Evolutionary conservation across 2,888 invertebrate species (phyloP), one percentile per base, ranked within the genome.

Genomic region (Cyclophora albipunctata): DNA sequence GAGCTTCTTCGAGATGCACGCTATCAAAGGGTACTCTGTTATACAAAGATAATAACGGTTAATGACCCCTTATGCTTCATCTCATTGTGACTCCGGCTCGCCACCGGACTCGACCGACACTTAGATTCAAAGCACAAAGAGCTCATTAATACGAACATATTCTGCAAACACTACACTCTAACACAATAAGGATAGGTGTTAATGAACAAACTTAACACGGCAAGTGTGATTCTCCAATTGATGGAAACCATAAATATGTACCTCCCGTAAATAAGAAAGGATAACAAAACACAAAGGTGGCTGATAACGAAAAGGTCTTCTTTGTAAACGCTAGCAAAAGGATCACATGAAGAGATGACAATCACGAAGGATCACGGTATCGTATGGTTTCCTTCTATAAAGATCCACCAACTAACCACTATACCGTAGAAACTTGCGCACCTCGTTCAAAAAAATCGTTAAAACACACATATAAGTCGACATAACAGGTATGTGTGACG

Each of bases 21-120:
- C 52, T 56, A 63, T 72, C 67, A 73, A 73, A 71, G 73, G 58
- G 54, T 59, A 59, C 69, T 71, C 64, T 78, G 72, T 75, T 69
- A 55, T 59, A 54, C 60, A 51, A 57, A 73, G 71, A 77, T 73
- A 71, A 69, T 69, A 62, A 60, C 70, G 71, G 67, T 60, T 67
- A 63, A 63, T 62, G 69, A 66, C 66, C 70, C 57, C 58, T 52
- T 56, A 58, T 61, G 63, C 61, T 58, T 64, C 62, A 62, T 56
- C 58, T 63, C 57, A 63, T 63, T 67, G 65, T 64, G 51, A 61
- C 54, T 67, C 64, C 63, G 50, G 61, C 53, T 55, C 50, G 57
- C 51, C 54, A 61, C 54, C 57, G 53, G 53, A 63, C 57, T 51
- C 52, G 55, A 42, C 55, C 52, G 55, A 42, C 55, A 53, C 55